Evolutionary conservation across 1,140 invertebrate genomes (phyloP).

Genomic region (Alviniconcha marisindica): DNA sequence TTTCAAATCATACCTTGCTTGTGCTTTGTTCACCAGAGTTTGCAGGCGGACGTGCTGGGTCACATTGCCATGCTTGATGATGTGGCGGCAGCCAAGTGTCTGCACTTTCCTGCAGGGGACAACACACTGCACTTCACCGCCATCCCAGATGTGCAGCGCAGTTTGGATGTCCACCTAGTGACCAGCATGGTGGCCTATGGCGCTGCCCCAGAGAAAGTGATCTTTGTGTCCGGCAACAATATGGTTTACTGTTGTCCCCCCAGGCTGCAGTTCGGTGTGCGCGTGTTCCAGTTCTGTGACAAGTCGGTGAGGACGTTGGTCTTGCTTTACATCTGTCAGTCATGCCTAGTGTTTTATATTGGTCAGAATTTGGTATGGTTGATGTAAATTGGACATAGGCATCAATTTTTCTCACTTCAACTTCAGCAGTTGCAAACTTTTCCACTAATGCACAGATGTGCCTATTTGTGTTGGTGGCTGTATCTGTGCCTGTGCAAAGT

Average conservation of each 20-base stretch:
- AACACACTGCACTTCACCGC: neutral
- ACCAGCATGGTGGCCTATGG: neutral
- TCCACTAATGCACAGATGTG: too few relatives aligned
- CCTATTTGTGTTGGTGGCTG: too few relatives aligned
- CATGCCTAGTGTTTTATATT: too few relatives aligned
- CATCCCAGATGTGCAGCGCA: neutral
- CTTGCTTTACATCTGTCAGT: too few relatives aligned
- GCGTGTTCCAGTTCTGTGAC: neutral
- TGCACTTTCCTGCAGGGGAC: neutral
- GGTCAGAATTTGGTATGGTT: too few relatives aligned
- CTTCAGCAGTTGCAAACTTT: too few relatives aligned
- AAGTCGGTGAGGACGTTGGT: neutral
- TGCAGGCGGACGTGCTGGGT: slow-evolving; percentile 11
- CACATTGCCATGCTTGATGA: neutral
- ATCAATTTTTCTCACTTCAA: too few relatives aligned
- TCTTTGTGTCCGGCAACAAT: neutral
- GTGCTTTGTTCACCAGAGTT: neutral
- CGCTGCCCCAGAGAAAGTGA: neutral
- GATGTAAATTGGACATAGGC: too few relatives aligned
- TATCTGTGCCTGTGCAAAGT: too few relatives aligned
- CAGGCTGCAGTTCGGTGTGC: neutral
- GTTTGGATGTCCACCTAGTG: neutral
- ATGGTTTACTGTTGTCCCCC: neutral
- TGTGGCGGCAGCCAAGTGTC: neutral
- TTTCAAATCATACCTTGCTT: neutral